These are phyloP conservation scores for Diadophis punctatus DNA, from an alignment of 2,113 vertebrate species.

Conservation along the genomic window DNA sequence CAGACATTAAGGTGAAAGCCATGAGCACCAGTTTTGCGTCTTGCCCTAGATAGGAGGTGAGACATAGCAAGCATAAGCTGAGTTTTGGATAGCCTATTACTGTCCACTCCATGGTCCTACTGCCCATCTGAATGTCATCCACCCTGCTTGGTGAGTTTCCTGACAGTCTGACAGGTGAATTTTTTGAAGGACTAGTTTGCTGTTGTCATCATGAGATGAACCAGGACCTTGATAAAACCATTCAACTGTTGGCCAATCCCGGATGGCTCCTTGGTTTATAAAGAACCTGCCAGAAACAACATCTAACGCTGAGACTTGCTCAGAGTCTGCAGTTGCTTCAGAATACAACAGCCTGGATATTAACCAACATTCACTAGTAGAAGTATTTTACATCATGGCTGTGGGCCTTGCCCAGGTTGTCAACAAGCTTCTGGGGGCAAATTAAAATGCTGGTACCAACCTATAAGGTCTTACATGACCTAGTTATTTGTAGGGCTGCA, in stretches of 20 bases:
- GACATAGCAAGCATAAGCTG: background rate
- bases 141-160: background rate
- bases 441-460: background rate
- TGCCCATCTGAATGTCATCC: background rate
- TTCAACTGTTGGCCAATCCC: background rate
- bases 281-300: background rate
- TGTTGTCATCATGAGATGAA: background rate
- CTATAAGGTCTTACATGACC: background rate
- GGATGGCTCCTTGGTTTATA: background rate
- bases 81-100: background rate
- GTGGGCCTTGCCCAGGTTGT: background rate
- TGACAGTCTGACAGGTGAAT: background rate
- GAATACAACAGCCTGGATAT: background rate
- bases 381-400: background rate
- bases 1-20: background rate
- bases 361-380: background rate
- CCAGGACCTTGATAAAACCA: background rate
- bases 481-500: background rate
- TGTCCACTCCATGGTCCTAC: background rate
- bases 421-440: background rate
- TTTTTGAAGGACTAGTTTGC: background rate
- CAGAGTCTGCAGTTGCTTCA: background rate
- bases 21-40: background rate
- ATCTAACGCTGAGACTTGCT: background rate
- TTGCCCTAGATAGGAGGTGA: background rate